phyloP scores from a whole-genome alignment of 1,140 invertebrate species.

The Drosophila funebris region DNA sequence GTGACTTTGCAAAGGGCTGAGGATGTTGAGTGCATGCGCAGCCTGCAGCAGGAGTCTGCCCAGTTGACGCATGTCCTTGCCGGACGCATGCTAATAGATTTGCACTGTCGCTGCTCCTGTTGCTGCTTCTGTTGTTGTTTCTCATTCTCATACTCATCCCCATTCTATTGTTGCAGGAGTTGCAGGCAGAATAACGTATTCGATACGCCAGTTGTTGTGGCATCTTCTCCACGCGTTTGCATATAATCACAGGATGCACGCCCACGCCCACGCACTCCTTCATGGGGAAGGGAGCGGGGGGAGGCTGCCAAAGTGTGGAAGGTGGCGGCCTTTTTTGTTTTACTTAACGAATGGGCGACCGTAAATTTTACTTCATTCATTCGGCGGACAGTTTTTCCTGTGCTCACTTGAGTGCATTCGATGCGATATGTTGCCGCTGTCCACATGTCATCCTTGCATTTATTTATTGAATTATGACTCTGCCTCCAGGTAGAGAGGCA shows the following conservation, averaged over 20 bases:
- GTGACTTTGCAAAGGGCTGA: constrained; percentile 16
- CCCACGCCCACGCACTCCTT: background rate
- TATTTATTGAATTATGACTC: constrained; percentile 75
- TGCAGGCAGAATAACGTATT: constrained; percentile 25
- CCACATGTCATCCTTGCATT: constrained; percentile 72
- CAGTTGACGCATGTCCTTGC: constrained; percentile 42
- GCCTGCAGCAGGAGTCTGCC: constrained; percentile 20
- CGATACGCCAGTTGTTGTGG: constrained; percentile 21
- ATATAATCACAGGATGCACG: constrained; percentile 61
- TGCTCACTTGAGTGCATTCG: constrained; percentile 69
- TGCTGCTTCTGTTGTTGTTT: background rate
- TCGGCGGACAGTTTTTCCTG: constrained; percentile 29
- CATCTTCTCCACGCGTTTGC: constrained; percentile 35
- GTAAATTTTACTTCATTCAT: constrained; percentile 77
- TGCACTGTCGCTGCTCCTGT: constrained; percentile 22
- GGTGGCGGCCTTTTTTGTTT: constrained; percentile 50
- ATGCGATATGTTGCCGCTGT: constrained; percentile 70
- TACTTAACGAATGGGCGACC: constrained; percentile 55
- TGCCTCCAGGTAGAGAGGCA: constrained; percentile 4
- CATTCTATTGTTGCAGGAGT: background rate
- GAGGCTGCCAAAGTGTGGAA: background rate
- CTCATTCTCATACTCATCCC: background rate
- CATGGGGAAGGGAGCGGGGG: background rate
- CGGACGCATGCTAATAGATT: constrained; percentile 65
- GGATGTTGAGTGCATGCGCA: constrained; percentile 37